Evolutionary conservation across 1,140 invertebrate species (phyloP), one percentile per base, ranked within the genome.

Genomic region (Dicyema japonicum): DNA sequence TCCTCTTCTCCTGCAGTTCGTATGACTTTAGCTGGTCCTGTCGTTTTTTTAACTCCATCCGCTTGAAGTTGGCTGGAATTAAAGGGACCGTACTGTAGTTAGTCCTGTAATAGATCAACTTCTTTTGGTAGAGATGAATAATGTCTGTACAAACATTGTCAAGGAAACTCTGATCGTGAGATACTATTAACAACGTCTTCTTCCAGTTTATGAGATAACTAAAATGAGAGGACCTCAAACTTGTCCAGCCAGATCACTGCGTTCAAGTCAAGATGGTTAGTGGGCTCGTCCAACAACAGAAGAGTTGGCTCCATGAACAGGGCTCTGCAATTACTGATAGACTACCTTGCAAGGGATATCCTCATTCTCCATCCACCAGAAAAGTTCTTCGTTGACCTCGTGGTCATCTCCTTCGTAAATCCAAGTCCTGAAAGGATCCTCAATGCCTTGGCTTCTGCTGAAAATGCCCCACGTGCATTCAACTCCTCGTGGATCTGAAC

Each of bases 191-290:
- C 2, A 94, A 50, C 0, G 85, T 94, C 41, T 92, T 90, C 47
- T 90, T 88, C 82, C 82, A 97, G 2, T 60, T 62, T 60, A 90
- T 76, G 9, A 94, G 55, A 50, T 90, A 90, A 45, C 66, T 68
- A 37, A 29, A 43, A 19, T 29, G 5, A 15, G 11, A 13, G 3
- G 12, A n/a, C 12, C n/a, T n/a, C 62, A 59, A 54, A 71, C 64
- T 90, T 88, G 42, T 94, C 82, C 7, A 94, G 57, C 85, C 85
- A 97, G 58, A 92, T 92, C 26, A 92, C 82, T 35, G 82, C 82
- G 47, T 92, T 88, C 12, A 92, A 56, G 62, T 92, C 80, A n/a
- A 63, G 43, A 43, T 64, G 62, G 42, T 63, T 63, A 3, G 61
- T 63, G 36, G 85, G 85, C 62, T 97, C 85, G 54, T 94, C 85